A percentile compares a stretch with the other conserved stretches of the same genome.
Evolutionary conservation across 2,113 vertebrate species (phyloP).

Genomic region (Brachypodius melanocephalos): DNA sequence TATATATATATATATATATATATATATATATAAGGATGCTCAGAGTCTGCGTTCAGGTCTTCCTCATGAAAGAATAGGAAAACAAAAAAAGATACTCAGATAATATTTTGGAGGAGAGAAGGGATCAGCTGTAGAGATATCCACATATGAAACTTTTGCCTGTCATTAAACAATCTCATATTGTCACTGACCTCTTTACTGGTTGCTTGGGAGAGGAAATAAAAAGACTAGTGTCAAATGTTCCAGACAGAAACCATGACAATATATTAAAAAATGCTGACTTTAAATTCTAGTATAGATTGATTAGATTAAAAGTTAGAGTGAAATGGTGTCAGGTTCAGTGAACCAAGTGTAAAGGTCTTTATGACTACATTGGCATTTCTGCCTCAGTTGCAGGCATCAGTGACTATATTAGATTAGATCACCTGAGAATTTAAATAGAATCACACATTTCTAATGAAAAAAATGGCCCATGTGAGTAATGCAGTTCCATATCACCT

Average conservation of each 20-base stretch:
- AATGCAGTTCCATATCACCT: background rate
- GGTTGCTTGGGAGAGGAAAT: background rate
- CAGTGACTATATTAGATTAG: background rate
- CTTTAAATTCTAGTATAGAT: background rate
- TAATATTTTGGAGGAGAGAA: background rate
- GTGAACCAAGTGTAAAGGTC: background rate
- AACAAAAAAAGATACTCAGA: background rate
- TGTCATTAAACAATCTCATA: background rate
- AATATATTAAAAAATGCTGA: background rate
- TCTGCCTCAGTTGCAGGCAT: background rate
- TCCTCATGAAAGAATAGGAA: background rate
- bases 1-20: background rate
- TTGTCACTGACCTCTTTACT: background rate
- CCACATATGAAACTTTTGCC: background rate
- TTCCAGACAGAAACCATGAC: background rate
- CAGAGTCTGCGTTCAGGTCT: background rate
- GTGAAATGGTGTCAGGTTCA: background rate
- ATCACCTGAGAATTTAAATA: conserved; percentile 24
- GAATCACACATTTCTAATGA: background rate
- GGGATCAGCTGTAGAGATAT: background rate
- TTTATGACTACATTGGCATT: background rate
- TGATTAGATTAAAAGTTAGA: background rate
- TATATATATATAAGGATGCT: background rate
- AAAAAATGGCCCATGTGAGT: background rate
- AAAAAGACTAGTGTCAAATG: background rate